Evolutionary conservation across 2,888 invertebrate species (phyloP).

Genomic region (Xanthia icteritia): DNA sequence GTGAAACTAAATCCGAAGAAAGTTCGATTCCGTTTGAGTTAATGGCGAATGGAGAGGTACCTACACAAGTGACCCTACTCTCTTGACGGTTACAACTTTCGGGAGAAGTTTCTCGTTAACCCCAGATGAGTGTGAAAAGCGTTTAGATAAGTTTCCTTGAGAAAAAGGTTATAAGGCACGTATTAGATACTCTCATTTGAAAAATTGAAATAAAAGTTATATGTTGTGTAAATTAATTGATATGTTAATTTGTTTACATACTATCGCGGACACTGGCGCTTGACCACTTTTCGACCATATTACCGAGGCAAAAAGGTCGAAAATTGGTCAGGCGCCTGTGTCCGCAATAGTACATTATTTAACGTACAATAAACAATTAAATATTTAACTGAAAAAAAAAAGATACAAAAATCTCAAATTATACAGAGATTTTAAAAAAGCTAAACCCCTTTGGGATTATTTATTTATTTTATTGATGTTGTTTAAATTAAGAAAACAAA

Average conservation of each 20-base stretch:
- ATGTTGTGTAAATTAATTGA: neutral
- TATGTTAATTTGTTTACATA: neutral
- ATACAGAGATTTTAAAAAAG: neutral
- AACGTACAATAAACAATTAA: no score
- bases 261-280: no score
- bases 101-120: conserved; percentile 51
- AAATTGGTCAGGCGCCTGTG: no score
- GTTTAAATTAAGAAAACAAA: neutral
- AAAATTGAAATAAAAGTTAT: neutral
- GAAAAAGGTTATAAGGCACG: conserved; percentile 3
- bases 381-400: neutral
- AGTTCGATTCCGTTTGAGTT: conserved; percentile 55
- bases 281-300: no score
- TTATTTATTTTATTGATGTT: no score
- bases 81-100: conserved; percentile 48
- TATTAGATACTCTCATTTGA: neutral
- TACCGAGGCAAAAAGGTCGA: no score
- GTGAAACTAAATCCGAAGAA: conserved; percentile 50
- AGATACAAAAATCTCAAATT: neutral
- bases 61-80: conserved; percentile 44
- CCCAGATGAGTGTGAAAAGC: conserved; percentile 48
- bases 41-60: conserved; percentile 53
- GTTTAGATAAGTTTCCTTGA: conserved; percentile 44
- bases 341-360: no score
- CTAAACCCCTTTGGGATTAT: no score